Evolutionary conservation across 2,888 invertebrate genomes (phyloP), one percentile per base, ranked within the genome.

Genomic region (Diarsia brunnea): DNA sequence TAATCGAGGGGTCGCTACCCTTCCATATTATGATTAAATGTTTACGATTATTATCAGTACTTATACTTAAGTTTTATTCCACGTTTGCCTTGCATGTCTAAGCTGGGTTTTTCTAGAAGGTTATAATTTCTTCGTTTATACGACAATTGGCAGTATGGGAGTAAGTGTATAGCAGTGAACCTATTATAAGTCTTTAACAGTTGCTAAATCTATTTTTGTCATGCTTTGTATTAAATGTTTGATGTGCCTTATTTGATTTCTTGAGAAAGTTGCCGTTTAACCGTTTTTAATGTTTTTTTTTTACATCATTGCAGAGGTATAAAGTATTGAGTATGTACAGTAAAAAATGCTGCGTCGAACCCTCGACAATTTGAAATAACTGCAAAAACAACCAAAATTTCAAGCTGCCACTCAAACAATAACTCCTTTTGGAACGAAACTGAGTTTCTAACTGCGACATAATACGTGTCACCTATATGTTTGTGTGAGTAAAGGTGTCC

Each of bases 21-120:
- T 49, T 69, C 65, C 27, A 60, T 75, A n/a, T 14, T n/a, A 67
- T 76, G 73, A 72, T 69, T 69, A 76, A 78, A 75, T 75, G 69
- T 87, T 87, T 82, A 80, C 69, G 61, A 66, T 72, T 86, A 76
- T 82, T 69, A 66, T 45, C 43, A 24, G 58, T 64, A 58, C 63
- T 69, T 69, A 64, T 24, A 58, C 71, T 72, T 73, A 66, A 69
- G 72, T 79, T 84, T 77, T 81, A 69, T 78, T 58, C 43, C 67
- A 68, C 31, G 45, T 66, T 61, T n/a, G 61, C 61, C n/a, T 74
- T 45, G 65, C 60, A 61, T 81, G 65, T 55, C 31, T 51, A 8
- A 31, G 16, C 7, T 66, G 43, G 27, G 19, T 69, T 81, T 73
- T 81, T 66, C 21, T 43, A 21, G 19, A 69, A 47, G 55, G 66